These are phyloP conservation scores for Drosophila nr. perissopoda DNA, from an alignment of 2,888 invertebrate species.

Conservation along the genomic window DNA sequence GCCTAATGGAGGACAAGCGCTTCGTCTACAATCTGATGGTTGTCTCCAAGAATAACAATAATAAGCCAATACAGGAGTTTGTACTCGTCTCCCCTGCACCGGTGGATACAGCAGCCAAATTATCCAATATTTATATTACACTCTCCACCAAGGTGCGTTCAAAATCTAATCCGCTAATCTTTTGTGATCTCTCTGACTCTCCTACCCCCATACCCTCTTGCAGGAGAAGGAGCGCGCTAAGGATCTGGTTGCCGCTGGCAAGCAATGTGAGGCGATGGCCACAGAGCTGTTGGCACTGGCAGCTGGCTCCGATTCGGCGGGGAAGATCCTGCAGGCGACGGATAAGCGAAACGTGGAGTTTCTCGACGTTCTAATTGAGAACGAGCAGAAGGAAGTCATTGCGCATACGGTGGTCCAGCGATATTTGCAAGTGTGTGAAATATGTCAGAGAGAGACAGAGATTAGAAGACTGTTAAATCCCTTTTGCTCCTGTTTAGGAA, in stretches of 20 bases:
- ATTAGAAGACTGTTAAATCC: background rate
- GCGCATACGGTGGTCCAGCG: conserved; percentile 99
- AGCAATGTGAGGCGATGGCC: conserved; percentile 99
- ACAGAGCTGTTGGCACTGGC: conserved; percentile 97
- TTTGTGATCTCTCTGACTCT: background rate
- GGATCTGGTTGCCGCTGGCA: conserved; percentile 97
- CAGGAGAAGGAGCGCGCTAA: conserved; percentile 98
- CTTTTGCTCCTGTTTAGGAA: conserved; percentile 89
- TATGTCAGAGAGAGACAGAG: background rate
- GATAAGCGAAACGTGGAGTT: conserved; percentile 97
- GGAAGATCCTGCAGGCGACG: conserved; percentile 96
- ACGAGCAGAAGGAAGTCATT: conserved; percentile 99
- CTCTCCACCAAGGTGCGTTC: conserved; percentile 91
- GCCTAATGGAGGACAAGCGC: conserved; percentile 98
- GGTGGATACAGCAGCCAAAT: conserved; percentile 98
- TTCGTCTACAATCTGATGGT: conserved; percentile 99
- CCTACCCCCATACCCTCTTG: background rate
- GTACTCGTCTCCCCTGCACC: conserved; percentile 99
- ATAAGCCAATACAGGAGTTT: conserved; percentile 98
- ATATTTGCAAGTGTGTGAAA: conserved; percentile 92
- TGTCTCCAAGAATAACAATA: conserved; percentile 97
- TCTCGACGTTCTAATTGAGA: conserved; percentile 98
- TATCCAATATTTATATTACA: conserved; percentile 95
- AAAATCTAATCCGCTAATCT: background rate
- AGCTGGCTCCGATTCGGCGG: conserved; percentile 97